Evolutionary conservation across 1,140 invertebrate species (phyloP).

Genomic region (Phortica variegata): DNA sequence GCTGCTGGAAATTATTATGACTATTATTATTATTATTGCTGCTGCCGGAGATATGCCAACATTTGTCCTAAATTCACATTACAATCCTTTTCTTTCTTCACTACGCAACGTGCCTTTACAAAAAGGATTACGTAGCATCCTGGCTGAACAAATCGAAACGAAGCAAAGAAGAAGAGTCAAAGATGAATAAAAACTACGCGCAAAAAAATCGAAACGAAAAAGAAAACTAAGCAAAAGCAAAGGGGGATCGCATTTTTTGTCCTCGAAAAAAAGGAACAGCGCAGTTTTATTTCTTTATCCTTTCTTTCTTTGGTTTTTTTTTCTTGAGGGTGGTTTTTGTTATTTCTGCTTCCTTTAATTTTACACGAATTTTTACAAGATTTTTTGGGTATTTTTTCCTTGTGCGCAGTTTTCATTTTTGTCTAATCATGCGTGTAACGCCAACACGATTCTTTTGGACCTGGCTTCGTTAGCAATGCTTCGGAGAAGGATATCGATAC

Average conservation of each 20-base stretch:
- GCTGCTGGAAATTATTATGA: no score
- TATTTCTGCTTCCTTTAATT: conserved; percentile 20
- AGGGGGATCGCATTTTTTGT: no score
- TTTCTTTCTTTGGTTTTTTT: conserved; percentile 30
- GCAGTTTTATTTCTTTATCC: conserved; percentile 6
- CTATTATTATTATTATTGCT: no score
- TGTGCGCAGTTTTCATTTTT: conserved; percentile 45
- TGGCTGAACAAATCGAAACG: no score
- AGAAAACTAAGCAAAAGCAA: no score
- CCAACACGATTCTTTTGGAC: conserved; percentile 31
- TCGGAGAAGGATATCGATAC: conserved; percentile 29
- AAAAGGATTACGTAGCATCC: conserved; percentile 52
- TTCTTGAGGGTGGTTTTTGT: conserved; percentile 17
- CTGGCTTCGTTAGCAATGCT: conserved; percentile 35
- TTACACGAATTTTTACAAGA: no score
- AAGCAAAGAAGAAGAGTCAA: no score
- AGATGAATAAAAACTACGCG: no score
- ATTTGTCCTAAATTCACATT: conserved; percentile 38
- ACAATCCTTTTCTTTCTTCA: conserved; percentile 51
- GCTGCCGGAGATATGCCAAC: conserved; percentile 51
- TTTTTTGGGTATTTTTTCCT: conserved; percentile 33
- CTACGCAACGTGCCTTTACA: conserved; percentile 42
- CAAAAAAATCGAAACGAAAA: no score
- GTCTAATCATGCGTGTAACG: conserved; percentile 42
- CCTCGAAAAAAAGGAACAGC: no score